Evolutionary conservation across 2,888 invertebrate species (phyloP).

Genomic region (Nephrocerus scutellatus): DNA sequence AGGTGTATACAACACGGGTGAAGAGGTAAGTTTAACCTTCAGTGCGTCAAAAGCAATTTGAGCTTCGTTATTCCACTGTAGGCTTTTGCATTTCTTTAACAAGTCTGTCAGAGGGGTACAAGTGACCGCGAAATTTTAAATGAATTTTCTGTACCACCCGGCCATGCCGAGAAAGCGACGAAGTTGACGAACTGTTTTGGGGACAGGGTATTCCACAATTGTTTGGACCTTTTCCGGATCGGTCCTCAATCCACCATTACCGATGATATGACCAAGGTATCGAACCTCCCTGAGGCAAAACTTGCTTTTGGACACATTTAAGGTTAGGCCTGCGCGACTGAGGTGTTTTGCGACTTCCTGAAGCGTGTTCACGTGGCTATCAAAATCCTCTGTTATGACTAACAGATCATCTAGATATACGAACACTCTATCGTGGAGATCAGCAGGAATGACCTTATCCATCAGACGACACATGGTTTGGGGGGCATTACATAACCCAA

Average conservation of each 20-base stretch:
- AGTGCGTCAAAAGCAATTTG: too few relatives aligned
- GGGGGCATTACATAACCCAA: conserved; percentile 1
- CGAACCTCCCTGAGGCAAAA: conserved; percentile 9
- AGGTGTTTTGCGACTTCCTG: conserved; percentile 2
- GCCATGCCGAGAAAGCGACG: conserved; percentile 15
- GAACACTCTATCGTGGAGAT: too few relatives aligned
- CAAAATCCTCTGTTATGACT: conserved; percentile 1
- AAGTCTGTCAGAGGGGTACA: conserved; percentile 1
- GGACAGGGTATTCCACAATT: conserved; percentile 8
- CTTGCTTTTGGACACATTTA: conserved; percentile 4
- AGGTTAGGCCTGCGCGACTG: conserved; percentile 3
- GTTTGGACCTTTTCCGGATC: conserved; percentile 6
- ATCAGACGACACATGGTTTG: conserved; percentile 18
- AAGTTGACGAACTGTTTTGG: conserved; percentile 11
- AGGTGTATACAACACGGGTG: too few relatives aligned
- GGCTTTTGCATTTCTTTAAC: too few relatives aligned
- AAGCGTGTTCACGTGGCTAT: conserved; percentile 1
- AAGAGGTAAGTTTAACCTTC: too few relatives aligned
- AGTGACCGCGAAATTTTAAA: conserved; percentile 8
- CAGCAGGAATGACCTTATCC: too few relatives aligned
- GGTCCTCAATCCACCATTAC: not conserved
- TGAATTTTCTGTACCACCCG: conserved; percentile 17
- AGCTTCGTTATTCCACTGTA: too few relatives aligned
- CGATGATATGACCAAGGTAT: conserved; percentile 6
- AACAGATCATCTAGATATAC: not conserved